Evolutionary conservation across 2,888 invertebrate genomes (phyloP).

Genomic region (Tinea pellionella): DNA sequence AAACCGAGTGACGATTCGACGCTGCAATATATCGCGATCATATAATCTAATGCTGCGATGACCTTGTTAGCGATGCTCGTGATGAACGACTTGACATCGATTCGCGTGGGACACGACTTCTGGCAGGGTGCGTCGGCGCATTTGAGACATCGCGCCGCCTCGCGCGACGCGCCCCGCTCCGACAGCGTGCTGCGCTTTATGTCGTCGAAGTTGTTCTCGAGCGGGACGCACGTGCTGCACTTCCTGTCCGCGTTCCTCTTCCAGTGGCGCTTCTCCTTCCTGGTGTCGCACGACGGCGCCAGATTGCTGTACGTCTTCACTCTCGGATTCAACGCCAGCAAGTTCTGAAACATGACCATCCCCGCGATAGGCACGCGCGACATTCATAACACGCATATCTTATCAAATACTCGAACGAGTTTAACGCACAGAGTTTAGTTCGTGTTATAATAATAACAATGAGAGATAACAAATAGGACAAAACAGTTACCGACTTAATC

Average conservation of each 20-base stretch:
- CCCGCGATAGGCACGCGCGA: too few species aligned
- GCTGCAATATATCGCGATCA: too few species aligned
- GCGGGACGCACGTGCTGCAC: constrained; percentile 80
- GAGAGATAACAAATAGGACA: too few species aligned
- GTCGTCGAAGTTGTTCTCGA: constrained; percentile 93
- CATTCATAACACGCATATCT: too few species aligned
- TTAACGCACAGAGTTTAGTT: too few species aligned
- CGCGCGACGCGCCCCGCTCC: constrained; percentile 92
- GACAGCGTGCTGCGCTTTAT: constrained; percentile 97
- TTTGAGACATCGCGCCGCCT: constrained; percentile 89
- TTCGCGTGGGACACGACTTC: constrained; percentile 97
- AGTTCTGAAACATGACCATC: constrained; percentile 83
- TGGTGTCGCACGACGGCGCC: constrained; percentile 87
- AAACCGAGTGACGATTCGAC: too few species aligned
- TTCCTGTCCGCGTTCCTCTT: constrained; percentile 90
- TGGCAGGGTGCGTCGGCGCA: constrained; percentile 98
- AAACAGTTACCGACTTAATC: too few species aligned
- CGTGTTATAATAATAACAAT: too few species aligned
- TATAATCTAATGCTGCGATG: too few species aligned
- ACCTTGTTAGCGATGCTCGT: constrained; percentile 94
- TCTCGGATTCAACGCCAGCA: constrained; percentile 87
- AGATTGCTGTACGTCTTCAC: constrained; percentile 80
- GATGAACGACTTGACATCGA: constrained; percentile 97
- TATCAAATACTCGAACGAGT: too few species aligned
- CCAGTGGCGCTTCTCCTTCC: constrained; percentile 92